These are phyloP conservation scores for Omphaloscelis lunosa DNA, from an alignment of 2,888 invertebrate species.

Conservation along the genomic window DNA sequence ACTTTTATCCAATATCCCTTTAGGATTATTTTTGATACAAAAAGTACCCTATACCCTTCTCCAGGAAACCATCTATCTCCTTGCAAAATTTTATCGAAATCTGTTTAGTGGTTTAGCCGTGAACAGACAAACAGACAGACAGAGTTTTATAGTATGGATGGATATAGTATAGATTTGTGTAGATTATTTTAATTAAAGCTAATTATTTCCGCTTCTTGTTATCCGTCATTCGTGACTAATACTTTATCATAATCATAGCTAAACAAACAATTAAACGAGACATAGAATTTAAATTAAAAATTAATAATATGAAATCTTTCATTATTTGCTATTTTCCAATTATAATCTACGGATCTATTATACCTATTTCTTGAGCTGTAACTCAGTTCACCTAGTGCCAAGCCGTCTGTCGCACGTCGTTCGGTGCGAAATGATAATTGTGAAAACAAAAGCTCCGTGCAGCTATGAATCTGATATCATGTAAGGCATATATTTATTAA, in stretches of 20 bases:
- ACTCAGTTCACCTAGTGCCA: neutral
- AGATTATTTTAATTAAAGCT: neutral
- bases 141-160: no score
- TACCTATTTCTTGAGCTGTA: neutral
- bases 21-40: no score
- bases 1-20: no score
- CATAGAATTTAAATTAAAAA: constrained; percentile 23
- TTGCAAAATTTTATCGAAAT: no score
- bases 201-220: neutral
- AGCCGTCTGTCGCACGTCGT: neutral
- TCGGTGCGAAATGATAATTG: neutral
- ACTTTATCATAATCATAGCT: constrained; percentile 1
- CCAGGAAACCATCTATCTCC: no score
- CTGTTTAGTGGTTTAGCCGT: no score
- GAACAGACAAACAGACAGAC: no score
- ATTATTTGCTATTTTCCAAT: neutral
- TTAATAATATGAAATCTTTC: neutral
- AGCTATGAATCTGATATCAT: constrained; percentile 1
- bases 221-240: constrained; percentile 1
- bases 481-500: constrained; percentile 11
- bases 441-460: neutral
- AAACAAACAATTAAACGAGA: neutral
- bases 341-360: neutral
- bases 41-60: no score
- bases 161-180: no score